phyloP scores from a whole-genome alignment of 1,140 invertebrate genomes.

The Drosophila erecta region DNA sequence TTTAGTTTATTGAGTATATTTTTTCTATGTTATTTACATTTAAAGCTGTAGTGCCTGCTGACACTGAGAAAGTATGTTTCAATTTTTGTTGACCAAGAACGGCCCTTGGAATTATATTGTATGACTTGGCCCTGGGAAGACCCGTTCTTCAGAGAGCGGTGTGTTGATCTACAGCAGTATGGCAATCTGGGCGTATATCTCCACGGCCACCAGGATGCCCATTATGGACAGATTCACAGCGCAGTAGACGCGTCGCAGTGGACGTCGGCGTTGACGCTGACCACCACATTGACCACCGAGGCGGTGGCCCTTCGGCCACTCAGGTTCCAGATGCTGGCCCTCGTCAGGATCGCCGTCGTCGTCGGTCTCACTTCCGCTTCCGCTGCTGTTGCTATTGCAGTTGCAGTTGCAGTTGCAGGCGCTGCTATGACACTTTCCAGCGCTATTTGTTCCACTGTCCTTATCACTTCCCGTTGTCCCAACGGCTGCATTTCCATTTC shows the following conservation, averaged over 20 bases:
- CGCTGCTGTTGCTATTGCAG: background rate
- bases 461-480: constrained; percentile 25
- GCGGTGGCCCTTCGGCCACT: constrained; percentile 16
- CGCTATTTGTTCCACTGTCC: background rate
- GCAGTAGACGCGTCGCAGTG: constrained; percentile 84
- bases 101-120: background rate
- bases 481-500: constrained; percentile 65
- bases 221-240: constrained; percentile 78
- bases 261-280: constrained; percentile 83
- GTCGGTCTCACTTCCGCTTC: constrained; percentile 19
- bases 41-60: constrained; percentile 26
- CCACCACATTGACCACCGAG: constrained; percentile 55
- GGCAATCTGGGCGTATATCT: constrained; percentile 81
- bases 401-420: constrained; percentile 13
- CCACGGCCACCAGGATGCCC: constrained; percentile 73
- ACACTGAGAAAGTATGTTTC: background rate
- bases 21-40: constrained; percentile 21
- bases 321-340: constrained; percentile 55
- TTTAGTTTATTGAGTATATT: background rate
- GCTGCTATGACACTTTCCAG: constrained; percentile 10
- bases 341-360: constrained; percentile 44
- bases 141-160: background rate
- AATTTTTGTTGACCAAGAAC: background rate
- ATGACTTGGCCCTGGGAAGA: background rate
- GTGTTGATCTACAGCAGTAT: constrained; percentile 68